A percentile compares a stretch with the other conserved stretches of the same genome.
Conservation (phyloP, 2,888 invertebrate genomes). For the Tridacna crocea region DNA sequence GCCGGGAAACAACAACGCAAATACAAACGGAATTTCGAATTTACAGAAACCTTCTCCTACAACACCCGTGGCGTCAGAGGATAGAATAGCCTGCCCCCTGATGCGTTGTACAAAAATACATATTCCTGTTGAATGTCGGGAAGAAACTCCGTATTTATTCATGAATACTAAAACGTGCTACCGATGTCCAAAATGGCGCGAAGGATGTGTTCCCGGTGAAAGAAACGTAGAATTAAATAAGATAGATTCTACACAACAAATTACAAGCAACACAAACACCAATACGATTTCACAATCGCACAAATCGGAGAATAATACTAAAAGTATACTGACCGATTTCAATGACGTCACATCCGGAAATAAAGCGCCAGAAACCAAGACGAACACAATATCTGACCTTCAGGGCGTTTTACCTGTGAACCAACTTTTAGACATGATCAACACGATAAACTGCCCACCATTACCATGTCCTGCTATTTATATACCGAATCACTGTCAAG, state of each 20-base stretch:
- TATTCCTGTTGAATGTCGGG: slow-evolving; percentile 51
- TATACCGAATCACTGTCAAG: slow-evolving; percentile 42
- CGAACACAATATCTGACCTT: neutral
- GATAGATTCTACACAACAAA: neutral
- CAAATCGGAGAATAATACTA: no score
- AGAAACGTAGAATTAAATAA: neutral
- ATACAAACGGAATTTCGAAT: neutral
- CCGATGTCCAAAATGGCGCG: slow-evolving; percentile 42
- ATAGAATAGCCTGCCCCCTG: slow-evolving; percentile 38
- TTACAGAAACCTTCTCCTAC: neutral
- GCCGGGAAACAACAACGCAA: slow-evolving; percentile 11
- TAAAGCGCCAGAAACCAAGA: neutral
- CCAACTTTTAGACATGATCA: slow-evolving; percentile 23
- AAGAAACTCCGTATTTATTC: slow-evolving; percentile 33
- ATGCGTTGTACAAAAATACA: slow-evolving; percentile 30
- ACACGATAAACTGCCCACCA: slow-evolving; percentile 34
- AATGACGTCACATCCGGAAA: neutral
- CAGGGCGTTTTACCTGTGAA: slow-evolving; percentile 35
- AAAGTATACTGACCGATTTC: neutral
- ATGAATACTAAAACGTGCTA: slow-evolving; percentile 26
- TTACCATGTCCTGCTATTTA: slow-evolving; percentile 44
- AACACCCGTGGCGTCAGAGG: neutral
- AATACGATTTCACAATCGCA: neutral
- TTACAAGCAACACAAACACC: neutral
- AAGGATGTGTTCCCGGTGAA: slow-evolving; percentile 29